Conservation (phyloP, 1,140 invertebrate species). For the Phortica variegata region DNA sequence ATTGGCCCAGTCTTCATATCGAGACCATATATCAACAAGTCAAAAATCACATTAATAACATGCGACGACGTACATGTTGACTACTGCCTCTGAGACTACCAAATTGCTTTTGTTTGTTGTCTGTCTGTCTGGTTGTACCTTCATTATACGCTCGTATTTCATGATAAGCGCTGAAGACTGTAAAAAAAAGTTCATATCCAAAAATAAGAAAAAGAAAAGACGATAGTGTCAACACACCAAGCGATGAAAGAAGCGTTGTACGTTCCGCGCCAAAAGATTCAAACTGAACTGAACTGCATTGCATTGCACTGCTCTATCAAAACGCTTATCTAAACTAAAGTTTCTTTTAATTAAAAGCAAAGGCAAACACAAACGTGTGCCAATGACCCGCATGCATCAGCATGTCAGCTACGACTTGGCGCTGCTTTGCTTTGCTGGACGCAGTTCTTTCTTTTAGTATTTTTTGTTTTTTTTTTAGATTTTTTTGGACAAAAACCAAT, state of each 20-base stretch:
- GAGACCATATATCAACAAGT: conserved; percentile 5
- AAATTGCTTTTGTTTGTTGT: no score
- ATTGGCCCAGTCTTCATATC: no score
- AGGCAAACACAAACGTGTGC: conserved; percentile 35
- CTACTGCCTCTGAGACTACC: conserved; percentile 14
- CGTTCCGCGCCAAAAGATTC: conserved; percentile 19
- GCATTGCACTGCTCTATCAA: conserved; percentile 31
- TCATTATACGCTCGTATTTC: conserved; percentile 34
- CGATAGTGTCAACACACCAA: conserved; percentile 35
- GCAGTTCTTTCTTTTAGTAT: conserved; percentile 4
- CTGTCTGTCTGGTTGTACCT: not conserved
- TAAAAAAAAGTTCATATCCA: conserved; percentile 28
- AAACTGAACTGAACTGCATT: no score
- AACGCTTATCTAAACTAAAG: conserved; percentile 45
- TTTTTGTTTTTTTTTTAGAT: not conserved
- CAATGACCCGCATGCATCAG: conserved; percentile 49
- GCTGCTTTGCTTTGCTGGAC: conserved; percentile 27
- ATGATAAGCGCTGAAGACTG: conserved; percentile 34
- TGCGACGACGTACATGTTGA: conserved; percentile 25
- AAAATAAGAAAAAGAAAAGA: conserved; percentile 20
- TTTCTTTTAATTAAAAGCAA: conserved; percentile 55
- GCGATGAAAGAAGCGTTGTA: not conserved
- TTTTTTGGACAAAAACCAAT: not conserved
- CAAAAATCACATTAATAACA: conserved; percentile 48
- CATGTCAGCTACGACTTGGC: no score